Conservation (phyloP, 2,888 invertebrate genomes). For the Sympetrum striolatum region DNA sequence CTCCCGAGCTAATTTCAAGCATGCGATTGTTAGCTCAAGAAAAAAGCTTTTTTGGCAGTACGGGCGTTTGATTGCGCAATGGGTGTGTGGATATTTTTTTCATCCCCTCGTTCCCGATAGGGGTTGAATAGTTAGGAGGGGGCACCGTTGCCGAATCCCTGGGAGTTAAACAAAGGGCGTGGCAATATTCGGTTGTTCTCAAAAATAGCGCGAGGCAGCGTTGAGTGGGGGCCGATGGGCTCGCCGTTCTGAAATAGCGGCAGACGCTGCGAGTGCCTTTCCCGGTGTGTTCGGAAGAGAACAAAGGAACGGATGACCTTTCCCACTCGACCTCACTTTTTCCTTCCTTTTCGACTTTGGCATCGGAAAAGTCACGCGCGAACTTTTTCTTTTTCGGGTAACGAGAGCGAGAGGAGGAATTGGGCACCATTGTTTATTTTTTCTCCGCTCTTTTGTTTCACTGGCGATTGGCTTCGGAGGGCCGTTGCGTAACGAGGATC, state of each 20-base stretch:
- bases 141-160: background rate
- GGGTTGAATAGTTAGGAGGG: no score
- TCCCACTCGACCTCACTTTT: background rate
- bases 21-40: no score
- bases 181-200: slow-evolving; percentile 41
- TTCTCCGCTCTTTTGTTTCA: background rate
- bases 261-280: slow-evolving; percentile 6
- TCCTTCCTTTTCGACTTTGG: background rate
- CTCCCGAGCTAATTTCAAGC: no score
- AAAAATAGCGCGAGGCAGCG: slow-evolving; percentile 37
- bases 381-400: background rate
- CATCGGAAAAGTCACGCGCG: background rate
- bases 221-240: background rate
- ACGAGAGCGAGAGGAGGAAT: background rate
- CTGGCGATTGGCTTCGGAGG: background rate
- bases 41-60: no score
- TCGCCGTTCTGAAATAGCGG: slow-evolving; percentile 12
- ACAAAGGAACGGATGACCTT: background rate
- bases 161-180: slow-evolving; percentile 43
- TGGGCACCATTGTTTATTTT: background rate
- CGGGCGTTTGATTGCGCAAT: no score
- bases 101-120: no score
- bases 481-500: background rate
- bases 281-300: background rate
- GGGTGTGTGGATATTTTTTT: no score